Evolutionary conservation across 2,888 invertebrate genomes (phyloP).

Genomic region (Spicauda simplicius): DNA sequence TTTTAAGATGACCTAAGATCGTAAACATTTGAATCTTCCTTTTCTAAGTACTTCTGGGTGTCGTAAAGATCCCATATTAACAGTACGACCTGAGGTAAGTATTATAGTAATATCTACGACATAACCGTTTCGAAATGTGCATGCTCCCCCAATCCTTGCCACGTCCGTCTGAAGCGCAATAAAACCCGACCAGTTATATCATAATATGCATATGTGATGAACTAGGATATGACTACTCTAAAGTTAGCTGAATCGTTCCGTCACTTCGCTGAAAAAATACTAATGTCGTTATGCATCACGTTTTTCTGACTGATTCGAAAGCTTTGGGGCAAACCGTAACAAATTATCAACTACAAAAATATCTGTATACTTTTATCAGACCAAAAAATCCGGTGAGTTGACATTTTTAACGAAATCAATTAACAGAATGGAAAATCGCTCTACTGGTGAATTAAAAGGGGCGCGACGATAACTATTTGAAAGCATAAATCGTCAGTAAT

Average conservation of each 20-base stretch:
- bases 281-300: constrained; percentile 24
- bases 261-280: constrained; percentile 48
- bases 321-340: constrained; percentile 32
- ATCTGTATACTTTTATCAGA: constrained; percentile 27
- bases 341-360: constrained; percentile 28
- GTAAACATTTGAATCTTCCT: constrained; percentile 29
- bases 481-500: constrained; percentile 44
- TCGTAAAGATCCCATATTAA: constrained; percentile 63
- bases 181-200: constrained; percentile 73
- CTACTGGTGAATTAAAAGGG: constrained; percentile 38
- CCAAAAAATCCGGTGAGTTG: constrained; percentile 27
- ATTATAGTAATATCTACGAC: constrained; percentile 61
- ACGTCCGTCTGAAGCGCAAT: constrained; percentile 74
- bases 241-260: constrained; percentile 62
- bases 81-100: constrained; percentile 46
- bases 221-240: constrained; percentile 60
- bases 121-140: constrained; percentile 51
- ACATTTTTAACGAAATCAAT: constrained; percentile 37
- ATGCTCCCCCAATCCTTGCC: constrained; percentile 65
- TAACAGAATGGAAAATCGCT: constrained; percentile 36
- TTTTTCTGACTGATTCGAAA: constrained; percentile 41
- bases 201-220: constrained; percentile 79
- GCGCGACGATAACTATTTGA: constrained; percentile 41
- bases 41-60: constrained; percentile 43
- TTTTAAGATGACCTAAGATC: constrained; percentile 22